phyloP scores from a whole-genome alignment of 2,888 invertebrate species.

The Acrobasis consociella region DNA sequence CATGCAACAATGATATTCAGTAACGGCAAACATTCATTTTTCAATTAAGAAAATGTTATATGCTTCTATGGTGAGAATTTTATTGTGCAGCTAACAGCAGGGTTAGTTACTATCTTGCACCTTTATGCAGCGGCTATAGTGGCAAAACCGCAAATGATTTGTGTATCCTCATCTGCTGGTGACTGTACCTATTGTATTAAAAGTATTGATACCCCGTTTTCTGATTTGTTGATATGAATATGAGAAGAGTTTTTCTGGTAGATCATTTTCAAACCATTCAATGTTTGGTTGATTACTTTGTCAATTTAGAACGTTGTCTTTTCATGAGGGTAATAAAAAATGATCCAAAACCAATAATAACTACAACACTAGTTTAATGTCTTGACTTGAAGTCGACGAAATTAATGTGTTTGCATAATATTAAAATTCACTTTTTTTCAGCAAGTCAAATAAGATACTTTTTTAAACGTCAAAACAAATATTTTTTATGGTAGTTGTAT shows the following conservation, averaged over 20 bases:
- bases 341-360: too few species aligned
- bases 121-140: too few species aligned
- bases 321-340: too few species aligned
- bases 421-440: too few species aligned
- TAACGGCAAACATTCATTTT: constrained; percentile 11
- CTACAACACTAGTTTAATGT: too few species aligned
- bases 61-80: constrained; percentile 15
- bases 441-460: too few species aligned
- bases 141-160: too few species aligned
- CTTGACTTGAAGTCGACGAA: background rate
- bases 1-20: constrained; percentile 21
- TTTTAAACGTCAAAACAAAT: too few species aligned
- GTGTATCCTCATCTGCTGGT: background rate
- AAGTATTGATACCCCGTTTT: background rate
- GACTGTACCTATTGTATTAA: constrained; percentile 1
- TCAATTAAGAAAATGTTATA: constrained; percentile 16
- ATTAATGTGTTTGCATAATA: background rate
- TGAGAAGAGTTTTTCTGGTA: background rate
- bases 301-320: background rate
- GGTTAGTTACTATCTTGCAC: too few species aligned
- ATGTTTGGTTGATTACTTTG: background rate
- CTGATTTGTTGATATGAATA: background rate
- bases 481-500: too few species aligned
- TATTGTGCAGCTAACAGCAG: background rate
- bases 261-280: background rate